Evolutionary conservation across 2,113 vertebrate species (phyloP).

Genomic region (Amphiprion ocellaris): DNA sequence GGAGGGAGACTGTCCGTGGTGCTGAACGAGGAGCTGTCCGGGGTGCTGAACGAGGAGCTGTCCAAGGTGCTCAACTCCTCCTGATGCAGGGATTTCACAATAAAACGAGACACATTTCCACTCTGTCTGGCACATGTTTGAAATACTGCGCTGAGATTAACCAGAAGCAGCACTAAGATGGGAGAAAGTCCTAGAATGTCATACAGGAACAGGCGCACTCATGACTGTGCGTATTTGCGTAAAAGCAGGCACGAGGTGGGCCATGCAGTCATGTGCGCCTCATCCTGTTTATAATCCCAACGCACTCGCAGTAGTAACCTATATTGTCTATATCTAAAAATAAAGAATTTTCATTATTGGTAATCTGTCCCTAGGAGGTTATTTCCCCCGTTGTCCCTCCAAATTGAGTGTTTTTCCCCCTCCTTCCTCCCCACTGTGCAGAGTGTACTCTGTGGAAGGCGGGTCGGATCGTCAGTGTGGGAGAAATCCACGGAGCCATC

Average conservation of each 20-base stretch:
- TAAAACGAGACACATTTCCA: slow-evolving; percentile 4
- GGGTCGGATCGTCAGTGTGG: slow-evolving; percentile 72
- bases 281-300: not conserved
- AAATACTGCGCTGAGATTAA: not conserved
- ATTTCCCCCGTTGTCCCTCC: slow-evolving; percentile 46
- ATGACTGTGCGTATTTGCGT: not conserved
- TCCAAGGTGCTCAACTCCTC: slow-evolving; percentile 47
- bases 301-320: not conserved
- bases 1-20: slow-evolving; percentile 52
- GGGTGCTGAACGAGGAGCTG: slow-evolving; percentile 18
- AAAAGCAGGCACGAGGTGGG: too few species aligned
- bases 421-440: slow-evolving; percentile 8
- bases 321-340: slow-evolving; percentile 8
- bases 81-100: not conserved
- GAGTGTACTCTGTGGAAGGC: slow-evolving; percentile 69
- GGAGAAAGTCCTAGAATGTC: not conserved
- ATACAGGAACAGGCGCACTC: not conserved
- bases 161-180: not conserved
- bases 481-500: slow-evolving; percentile 73
- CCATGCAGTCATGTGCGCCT: not conserved
- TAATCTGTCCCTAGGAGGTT: slow-evolving; percentile 47
- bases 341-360: slow-evolving; percentile 28
- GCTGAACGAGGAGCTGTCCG: slow-evolving; percentile 8
- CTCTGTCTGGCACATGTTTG: not conserved
- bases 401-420: slow-evolving; percentile 17